Evolutionary conservation across 2,113 vertebrate genomes (phyloP).

Genomic region (Pachycephala philippinensis): DNA sequence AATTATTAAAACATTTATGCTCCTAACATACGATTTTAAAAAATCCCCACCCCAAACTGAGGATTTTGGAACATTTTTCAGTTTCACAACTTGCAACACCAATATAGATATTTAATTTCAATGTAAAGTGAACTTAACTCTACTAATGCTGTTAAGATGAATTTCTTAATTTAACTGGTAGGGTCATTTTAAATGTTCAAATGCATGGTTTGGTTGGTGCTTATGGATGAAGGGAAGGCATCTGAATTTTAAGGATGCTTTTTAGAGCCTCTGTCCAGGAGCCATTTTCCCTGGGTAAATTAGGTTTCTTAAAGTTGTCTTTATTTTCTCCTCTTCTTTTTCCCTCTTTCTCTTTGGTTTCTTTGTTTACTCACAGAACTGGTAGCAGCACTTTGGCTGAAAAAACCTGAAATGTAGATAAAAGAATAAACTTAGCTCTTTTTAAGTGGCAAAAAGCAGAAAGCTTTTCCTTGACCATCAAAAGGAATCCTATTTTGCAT

Average conservation of each 20-base stretch:
- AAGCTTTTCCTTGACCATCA: not conserved
- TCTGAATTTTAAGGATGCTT: not conserved
- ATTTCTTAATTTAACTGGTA: not conserved
- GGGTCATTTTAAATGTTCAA: not conserved
- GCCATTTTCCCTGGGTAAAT: not conserved
- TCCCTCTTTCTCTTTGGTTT: not conserved
- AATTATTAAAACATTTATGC: not conserved
- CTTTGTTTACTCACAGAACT: not conserved
- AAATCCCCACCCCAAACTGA: accelerated
- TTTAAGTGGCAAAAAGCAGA: not conserved
- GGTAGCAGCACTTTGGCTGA: not conserved
- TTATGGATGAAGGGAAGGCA: not conserved
- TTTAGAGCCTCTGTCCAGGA: not conserved
- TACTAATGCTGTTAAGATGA: not conserved
- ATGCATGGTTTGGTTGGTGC: not conserved
- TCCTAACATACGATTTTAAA: accelerated
- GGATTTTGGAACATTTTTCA: not conserved
- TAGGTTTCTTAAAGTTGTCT: not conserved
- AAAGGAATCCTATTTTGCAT: not conserved
- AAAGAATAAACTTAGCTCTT: not conserved
- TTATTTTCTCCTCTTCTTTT: not conserved
- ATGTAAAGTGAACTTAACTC: not conserved
- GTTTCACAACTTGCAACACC: not conserved
- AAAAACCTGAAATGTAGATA: not conserved
- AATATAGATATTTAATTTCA: not conserved